Base-by-base conservation (phyloP, 2,797 vertebrate species). In the Lutjanus campechanus region DNA sequence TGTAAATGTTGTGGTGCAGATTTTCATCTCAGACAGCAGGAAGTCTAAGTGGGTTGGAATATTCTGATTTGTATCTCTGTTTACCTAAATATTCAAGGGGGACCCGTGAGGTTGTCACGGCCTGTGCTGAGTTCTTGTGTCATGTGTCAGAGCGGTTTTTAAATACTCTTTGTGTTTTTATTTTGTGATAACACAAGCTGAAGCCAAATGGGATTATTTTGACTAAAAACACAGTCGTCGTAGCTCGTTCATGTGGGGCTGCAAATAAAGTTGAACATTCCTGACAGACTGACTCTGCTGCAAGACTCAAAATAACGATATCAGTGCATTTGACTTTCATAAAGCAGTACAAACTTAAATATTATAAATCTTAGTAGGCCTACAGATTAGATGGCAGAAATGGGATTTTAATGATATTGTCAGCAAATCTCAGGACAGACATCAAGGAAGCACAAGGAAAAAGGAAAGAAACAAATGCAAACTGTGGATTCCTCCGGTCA, bases 211-310 rank as follows among this genome's bases (percentile, higher is more conserved):
- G 1, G 16, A 65, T 59, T 49, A 1, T 17, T 49, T 40, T 20
- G 19, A 73, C 25, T 20, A 20, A 63, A 16, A 69, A 36, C 51
- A 64, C 22, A 43, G 25, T 12, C 2, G 3, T 16, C 15, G 0
- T 25, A 41, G 20, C 11, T 13, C 25, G 51, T 63, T 73, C 53
- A 60, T 20, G 10, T 15, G 5, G 20, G 20, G 40, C 20, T 59
- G 54, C 40, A 83, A 11, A 64, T 73, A 29, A 47, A 43, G 55
- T 41, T 41, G 1, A 64, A 64, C 19, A 69, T 64, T 73, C 40
- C 63, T 46, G 5, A 60, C 15, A 70, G 16, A 25, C 22, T 53
- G 54, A 44, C 19, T 47, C 63, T 54, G 46, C 46, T 51, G 29
- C 10, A 69, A 72, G 41, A 56, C 29, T 51, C 6, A 11, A 65